Evolutionary conservation across 2,797 vertebrate species (phyloP).

Genomic region (Bryconaethiops microstoma): DNA sequence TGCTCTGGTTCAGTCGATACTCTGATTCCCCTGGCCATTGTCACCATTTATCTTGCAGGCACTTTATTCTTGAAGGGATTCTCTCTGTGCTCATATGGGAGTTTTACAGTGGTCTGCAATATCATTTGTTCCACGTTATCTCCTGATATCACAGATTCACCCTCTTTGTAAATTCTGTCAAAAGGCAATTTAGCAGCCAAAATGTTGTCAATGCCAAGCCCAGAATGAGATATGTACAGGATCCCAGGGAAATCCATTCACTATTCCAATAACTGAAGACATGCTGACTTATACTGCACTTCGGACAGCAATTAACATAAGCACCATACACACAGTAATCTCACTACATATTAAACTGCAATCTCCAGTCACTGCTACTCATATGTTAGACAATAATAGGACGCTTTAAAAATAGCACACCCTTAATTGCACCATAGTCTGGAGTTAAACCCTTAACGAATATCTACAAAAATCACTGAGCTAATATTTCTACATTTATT

Average conservation of each 20-base stretch:
- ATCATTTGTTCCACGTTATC: slow-evolving; percentile 26
- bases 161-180: slow-evolving; percentile 1
- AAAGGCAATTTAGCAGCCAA: neutral
- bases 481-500: slow-evolving; percentile 13
- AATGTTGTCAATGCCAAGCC: neutral
- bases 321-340: neutral
- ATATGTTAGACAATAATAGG: neutral
- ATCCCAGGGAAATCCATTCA: neutral
- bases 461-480: neutral
- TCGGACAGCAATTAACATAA: neutral
- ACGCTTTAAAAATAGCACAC: slow-evolving; percentile 13
- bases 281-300: neutral
- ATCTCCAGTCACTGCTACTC: neutral
- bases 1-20: slow-evolving; percentile 64
- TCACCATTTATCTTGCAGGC: slow-evolving; percentile 66
- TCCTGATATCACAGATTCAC: slow-evolving; percentile 15
- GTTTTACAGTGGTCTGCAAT: slow-evolving; percentile 15
- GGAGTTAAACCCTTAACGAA: neutral
- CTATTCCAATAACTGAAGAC: neutral
- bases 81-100: slow-evolving; percentile 20
- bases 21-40: slow-evolving; percentile 59
- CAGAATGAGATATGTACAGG: neutral
- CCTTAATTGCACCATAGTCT: neutral
- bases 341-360: neutral
- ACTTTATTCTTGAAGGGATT: slow-evolving; percentile 63